A percentile compares a stretch with the other conserved stretches of the same genome.
phyloP scores from a whole-genome alignment of 2,888 invertebrate species.

The Maniola hyperantus region DNA sequence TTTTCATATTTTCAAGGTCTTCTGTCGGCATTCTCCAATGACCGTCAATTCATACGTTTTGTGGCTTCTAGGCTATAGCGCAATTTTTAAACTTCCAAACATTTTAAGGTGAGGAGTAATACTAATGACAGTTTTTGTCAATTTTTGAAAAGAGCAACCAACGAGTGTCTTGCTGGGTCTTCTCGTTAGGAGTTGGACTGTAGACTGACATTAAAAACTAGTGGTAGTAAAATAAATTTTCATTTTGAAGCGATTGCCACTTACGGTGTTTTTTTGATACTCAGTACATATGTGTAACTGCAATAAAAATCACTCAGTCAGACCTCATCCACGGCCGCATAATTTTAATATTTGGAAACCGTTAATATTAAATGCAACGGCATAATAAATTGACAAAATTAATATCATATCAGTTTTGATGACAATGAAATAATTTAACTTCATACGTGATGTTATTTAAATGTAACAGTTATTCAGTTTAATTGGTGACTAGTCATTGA shows the following conservation, averaged over 20 bases:
- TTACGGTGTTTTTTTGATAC: background rate
- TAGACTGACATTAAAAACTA: no score
- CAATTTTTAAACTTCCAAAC: no score
- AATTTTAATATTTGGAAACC: slow-evolving; percentile 36
- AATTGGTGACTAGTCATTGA: background rate
- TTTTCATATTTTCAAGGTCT: no score
- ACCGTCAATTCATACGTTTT: no score
- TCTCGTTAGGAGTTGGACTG: no score
- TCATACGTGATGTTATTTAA: slow-evolving; percentile 8
- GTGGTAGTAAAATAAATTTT: no score
- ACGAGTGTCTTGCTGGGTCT: no score
- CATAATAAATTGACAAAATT: slow-evolving; percentile 36
- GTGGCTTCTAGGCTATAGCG: no score
- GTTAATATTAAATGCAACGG: slow-evolving; percentile 35
- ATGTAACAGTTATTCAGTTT: slow-evolving; percentile 12
- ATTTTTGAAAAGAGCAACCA: no score
- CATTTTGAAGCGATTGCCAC: background rate
- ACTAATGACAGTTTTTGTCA: no score
- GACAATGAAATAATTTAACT: slow-evolving; percentile 30
- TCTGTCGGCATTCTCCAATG: no score
- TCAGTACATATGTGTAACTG: background rate
- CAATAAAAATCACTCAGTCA: slow-evolving; percentile 29
- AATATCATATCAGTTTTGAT: slow-evolving; percentile 31
- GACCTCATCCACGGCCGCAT: slow-evolving; percentile 19
- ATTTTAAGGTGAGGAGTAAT: no score